A percentile compares a stretch with the other conserved stretches of the same genome.
Conservation (phyloP, 2,888 invertebrate genomes). For the Anticlea derivata region DNA sequence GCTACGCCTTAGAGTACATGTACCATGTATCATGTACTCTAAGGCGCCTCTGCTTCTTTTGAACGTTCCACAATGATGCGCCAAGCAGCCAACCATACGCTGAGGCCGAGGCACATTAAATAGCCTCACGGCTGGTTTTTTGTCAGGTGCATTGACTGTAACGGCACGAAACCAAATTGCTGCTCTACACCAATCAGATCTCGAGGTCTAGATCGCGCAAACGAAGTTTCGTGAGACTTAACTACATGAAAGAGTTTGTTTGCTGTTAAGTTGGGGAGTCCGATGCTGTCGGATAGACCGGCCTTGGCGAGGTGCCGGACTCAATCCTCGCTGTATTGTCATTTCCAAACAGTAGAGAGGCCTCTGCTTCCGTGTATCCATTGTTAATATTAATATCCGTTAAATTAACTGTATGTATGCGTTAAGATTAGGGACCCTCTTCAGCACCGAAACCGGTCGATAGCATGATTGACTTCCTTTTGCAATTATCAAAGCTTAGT, state of each 20-base stretch:
- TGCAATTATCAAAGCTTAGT: no score
- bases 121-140: conserved; percentile 57
- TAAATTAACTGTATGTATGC: conserved; percentile 84
- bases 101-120: conserved; percentile 37
- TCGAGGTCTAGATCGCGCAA: conserved; percentile 61
- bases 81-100: conserved; percentile 31
- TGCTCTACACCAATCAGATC: conserved; percentile 57
- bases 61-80: no score
- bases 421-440: conserved; percentile 83
- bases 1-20: no score
- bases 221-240: conserved; percentile 47
- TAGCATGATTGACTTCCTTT: conserved; percentile 82
- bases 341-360: conserved; percentile 69
- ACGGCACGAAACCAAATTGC: conserved; percentile 61
- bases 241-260: conserved; percentile 46
- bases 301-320: conserved; percentile 81
- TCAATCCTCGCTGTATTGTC: conserved; percentile 70
- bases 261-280: conserved; percentile 62
- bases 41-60: no score
- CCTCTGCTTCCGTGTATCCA: conserved; percentile 81
- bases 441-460: conserved; percentile 75
- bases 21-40: no score
- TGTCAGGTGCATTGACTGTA: conserved; percentile 67
- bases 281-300: conserved; percentile 79
- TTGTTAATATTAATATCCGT: conserved; percentile 81